phyloP scores from a whole-genome alignment of 2,888 invertebrate species.

The Fragum sueziense region DNA sequence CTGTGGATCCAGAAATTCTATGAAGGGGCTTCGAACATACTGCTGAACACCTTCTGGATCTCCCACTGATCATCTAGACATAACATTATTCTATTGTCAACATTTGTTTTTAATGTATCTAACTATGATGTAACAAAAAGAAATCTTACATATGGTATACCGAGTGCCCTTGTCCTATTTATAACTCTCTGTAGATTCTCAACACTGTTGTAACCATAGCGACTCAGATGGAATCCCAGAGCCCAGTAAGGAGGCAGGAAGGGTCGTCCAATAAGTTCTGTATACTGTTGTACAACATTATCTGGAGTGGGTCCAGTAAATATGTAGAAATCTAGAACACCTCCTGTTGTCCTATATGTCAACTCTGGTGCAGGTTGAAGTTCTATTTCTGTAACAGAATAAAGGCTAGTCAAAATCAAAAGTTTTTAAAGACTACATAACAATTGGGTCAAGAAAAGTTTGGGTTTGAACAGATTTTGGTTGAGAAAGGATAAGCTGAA shows the following conservation, averaged over 20 bases:
- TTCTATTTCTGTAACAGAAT: conserved; percentile 65
- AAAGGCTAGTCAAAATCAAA: too few species aligned
- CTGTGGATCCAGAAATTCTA: too few species aligned
- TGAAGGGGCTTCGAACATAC: too few species aligned
- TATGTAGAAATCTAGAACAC: conserved; percentile 89
- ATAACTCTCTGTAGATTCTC: conserved; percentile 64
- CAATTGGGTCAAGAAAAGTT: too few species aligned
- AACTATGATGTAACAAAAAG: too few species aligned
- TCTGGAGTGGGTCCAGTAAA: conserved; percentile 89
- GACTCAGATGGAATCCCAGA: conserved; percentile 92
- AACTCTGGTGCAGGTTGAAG: conserved; percentile 88
- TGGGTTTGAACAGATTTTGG: too few species aligned
- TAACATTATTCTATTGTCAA: too few species aligned
- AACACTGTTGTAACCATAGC: conserved; percentile 82
- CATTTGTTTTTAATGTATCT: too few species aligned
- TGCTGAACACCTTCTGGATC: too few species aligned
- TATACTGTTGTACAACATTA: conserved; percentile 82
- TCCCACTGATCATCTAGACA: too few species aligned
- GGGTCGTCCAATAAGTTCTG: conserved; percentile 72
- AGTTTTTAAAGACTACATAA: too few species aligned
- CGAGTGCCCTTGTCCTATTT: conserved; percentile 63
- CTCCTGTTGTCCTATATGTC: conserved; percentile 91
- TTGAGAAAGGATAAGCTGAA: too few species aligned
- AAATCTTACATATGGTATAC: conserved; percentile 69
- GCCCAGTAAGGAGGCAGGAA: conserved; percentile 87